Evolutionary conservation across 1,140 invertebrate species (phyloP).

Genomic region (Eriosoma lanigerum): DNA sequence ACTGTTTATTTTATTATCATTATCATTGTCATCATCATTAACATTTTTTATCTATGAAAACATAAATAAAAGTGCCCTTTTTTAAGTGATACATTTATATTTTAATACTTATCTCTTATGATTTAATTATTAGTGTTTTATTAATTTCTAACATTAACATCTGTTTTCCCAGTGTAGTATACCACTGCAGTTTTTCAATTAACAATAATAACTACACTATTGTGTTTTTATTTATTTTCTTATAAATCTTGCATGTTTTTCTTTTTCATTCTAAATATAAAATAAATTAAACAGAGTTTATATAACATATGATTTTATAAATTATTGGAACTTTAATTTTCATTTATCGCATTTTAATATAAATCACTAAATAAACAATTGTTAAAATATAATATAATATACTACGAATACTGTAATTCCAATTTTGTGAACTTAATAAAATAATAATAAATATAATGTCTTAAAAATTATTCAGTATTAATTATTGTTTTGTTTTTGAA

Average conservation of each 20-base stretch:
- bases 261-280: not conserved
- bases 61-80: not conserved
- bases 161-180: not conserved
- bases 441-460: constrained; percentile 13
- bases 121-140: constrained; percentile 22
- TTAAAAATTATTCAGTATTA: constrained; percentile 3
- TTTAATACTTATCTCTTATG: constrained; percentile 37
- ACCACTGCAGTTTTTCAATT: constrained; percentile 15
- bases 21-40: constrained; percentile 25
- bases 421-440: constrained; percentile 18
- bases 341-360: not conserved
- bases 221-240: constrained; percentile 5
- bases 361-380: not conserved
- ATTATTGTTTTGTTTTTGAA: not conserved
- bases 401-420: not conserved
- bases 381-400: not conserved
- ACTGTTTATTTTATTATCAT: constrained; percentile 15
- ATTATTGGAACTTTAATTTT: too few relatives aligned
- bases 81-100: constrained; percentile 20
- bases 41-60: constrained; percentile 14
- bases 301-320: too few relatives aligned
- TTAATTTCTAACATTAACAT: constrained; percentile 40
- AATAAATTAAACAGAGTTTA: not conserved
- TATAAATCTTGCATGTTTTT: not conserved
- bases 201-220: constrained; percentile 1